phyloP scores from a whole-genome alignment of 2,113 vertebrate genomes.

The Psilopsiagon aymara region DNA sequence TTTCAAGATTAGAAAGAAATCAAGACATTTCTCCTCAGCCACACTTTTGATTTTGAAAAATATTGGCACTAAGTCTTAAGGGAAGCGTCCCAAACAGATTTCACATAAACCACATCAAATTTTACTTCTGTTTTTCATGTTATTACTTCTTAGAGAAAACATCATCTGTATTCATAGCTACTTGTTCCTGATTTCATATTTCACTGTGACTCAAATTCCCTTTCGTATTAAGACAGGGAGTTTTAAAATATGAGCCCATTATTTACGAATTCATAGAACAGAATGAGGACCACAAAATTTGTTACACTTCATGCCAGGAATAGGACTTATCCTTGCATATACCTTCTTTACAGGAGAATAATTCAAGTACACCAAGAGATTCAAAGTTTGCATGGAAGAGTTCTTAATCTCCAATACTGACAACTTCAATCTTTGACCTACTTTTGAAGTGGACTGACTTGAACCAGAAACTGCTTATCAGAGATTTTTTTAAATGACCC shows the following conservation, averaged over 20 bases:
- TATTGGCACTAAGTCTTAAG: neutral
- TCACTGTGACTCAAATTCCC: neutral
- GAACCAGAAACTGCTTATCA: conserved; percentile 11
- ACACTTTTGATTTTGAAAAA: neutral
- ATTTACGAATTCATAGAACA: neutral
- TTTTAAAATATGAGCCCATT: conserved; percentile 26
- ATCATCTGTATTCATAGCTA: neutral
- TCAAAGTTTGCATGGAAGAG: neutral
- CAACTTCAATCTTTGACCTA: conserved; percentile 11
- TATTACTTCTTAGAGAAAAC: neutral
- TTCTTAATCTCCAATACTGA: neutral
- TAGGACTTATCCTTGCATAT: neutral
- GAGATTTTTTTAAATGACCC: conserved; percentile 1
- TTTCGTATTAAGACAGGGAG: neutral
- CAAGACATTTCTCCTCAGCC: neutral
- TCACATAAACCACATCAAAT: neutral
- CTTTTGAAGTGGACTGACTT: conserved; percentile 27
- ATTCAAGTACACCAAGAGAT: neutral
- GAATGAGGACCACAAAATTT: neutral
- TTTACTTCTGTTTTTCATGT: neutral
- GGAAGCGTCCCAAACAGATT: neutral
- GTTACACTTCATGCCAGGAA: neutral
- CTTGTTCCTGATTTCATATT: conserved; percentile 5
- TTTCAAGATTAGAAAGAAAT: neutral
- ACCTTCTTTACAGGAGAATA: neutral